These are phyloP conservation scores for Heterocephalus glaber DNA, from an alignment of 2,113 vertebrate genomes.

Conservation along the genomic window DNA sequence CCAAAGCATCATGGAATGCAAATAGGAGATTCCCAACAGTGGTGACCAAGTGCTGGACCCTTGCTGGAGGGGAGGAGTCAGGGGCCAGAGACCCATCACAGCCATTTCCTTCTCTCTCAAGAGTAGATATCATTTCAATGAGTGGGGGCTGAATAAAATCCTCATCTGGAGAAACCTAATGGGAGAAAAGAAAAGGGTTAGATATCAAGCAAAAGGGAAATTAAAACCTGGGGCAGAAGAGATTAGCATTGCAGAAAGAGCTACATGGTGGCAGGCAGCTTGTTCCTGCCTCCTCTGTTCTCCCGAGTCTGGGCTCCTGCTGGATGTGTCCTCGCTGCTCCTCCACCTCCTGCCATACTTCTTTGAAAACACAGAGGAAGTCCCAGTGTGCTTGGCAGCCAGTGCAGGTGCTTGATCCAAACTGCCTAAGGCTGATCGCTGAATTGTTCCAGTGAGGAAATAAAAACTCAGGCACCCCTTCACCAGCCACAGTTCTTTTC, in stretches of 20 bases:
- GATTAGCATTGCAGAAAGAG: background rate
- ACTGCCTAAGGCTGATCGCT: background rate
- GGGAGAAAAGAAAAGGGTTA: background rate
- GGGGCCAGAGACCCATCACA: fast-evolving
- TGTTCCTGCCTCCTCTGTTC: background rate
- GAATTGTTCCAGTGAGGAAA: slow-evolving; percentile 6
- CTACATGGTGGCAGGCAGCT: background rate
- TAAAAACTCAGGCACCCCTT: background rate
- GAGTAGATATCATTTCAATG: background rate
- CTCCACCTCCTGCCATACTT: too few relatives aligned
- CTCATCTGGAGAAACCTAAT: background rate
- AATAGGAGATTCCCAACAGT: background rate
- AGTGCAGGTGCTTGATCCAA: background rate
- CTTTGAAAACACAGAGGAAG: background rate
- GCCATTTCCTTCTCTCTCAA: background rate
- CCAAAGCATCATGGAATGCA: background rate
- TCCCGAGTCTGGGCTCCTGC: background rate
- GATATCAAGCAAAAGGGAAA: background rate
- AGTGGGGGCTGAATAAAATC: background rate
- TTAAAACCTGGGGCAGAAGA: background rate
- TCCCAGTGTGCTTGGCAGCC: background rate
- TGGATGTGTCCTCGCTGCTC: background rate
- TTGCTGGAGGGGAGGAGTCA: background rate
- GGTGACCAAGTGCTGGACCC: background rate
- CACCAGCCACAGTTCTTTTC: background rate